phyloP scores from a whole-genome alignment of 2,113 vertebrate species.

The Platysteira castanea region DNA sequence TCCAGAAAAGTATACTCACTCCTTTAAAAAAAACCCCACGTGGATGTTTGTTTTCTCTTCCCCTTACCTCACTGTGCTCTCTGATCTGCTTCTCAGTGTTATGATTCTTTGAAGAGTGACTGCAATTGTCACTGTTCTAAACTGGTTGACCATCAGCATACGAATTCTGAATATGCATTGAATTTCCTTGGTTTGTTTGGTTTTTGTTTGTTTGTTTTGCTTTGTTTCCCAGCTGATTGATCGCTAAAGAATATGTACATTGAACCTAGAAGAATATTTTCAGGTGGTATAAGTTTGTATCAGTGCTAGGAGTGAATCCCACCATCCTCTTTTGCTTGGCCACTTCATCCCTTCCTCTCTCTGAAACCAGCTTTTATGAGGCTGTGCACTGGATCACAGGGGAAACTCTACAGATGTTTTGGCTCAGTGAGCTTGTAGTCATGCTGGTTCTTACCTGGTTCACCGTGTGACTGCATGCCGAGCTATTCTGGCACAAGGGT shows the following conservation, averaged over 20 bases:
- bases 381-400: not conserved
- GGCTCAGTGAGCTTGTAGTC: not conserved
- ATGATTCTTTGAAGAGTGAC: not conserved
- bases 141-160: not conserved
- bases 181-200: not conserved
- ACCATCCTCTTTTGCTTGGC: not conserved
- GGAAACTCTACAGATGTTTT: not conserved
- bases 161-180: not conserved
- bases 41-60: not conserved
- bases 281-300: not conserved
- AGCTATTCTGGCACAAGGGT: not conserved
- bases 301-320: not conserved
- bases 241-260: not conserved
- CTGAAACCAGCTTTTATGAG: not conserved
- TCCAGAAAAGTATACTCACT: not conserved
- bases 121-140: not conserved
- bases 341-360: not conserved
- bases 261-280: not conserved
- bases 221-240: not conserved
- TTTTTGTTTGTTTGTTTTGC: not conserved
- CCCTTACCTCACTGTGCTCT: not conserved
- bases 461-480: not conserved
- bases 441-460: not conserved
- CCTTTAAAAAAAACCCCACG: accelerated
- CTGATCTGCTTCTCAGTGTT: not conserved